These are phyloP conservation scores for Epinephelus fuscoguttatus DNA, from an alignment of 2,113 vertebrate species.

Conservation along the genomic window DNA sequence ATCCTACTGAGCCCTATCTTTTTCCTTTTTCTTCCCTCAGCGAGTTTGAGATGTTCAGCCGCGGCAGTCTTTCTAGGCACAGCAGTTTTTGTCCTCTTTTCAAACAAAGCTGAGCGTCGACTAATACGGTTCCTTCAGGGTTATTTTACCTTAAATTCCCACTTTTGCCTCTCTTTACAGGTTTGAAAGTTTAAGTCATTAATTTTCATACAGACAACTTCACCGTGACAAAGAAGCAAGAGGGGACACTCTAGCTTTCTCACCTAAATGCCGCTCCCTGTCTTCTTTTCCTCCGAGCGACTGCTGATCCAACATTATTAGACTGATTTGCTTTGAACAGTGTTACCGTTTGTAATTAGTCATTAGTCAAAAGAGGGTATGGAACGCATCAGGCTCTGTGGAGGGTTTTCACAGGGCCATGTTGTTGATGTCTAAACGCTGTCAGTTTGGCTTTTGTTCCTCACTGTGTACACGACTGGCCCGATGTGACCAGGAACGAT, in stretches of 20 bases:
- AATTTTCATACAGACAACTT: slow-evolving; percentile 54
- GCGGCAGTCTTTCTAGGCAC: slow-evolving; percentile 61
- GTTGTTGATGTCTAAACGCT: slow-evolving; percentile 6
- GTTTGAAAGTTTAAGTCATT: slow-evolving; percentile 53
- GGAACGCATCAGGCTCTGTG: background rate
- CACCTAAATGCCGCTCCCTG: background rate
- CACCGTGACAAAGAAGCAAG: background rate
- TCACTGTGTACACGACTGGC: background rate
- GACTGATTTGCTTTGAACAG: slow-evolving; percentile 27
- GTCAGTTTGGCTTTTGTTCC: background rate
- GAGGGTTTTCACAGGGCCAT: background rate
- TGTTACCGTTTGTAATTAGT: slow-evolving; percentile 32
- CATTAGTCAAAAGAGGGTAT: slow-evolving; percentile 15
- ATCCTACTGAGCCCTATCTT: slow-evolving; percentile 70
- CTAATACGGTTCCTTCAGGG: slow-evolving; percentile 55
- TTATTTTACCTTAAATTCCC: slow-evolving; percentile 52
- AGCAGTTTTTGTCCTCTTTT: slow-evolving; percentile 55
- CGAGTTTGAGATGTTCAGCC: slow-evolving; percentile 52
- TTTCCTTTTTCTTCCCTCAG: slow-evolving; percentile 48
- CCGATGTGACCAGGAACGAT: background rate
- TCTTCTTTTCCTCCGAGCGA: background rate
- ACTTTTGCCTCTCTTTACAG: slow-evolving; percentile 33
- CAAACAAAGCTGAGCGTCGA: slow-evolving; percentile 44
- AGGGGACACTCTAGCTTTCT: background rate
- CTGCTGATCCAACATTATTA: slow-evolving; percentile 35